Evolutionary conservation across 2,888 invertebrate species (phyloP).

Genomic region (Dryocosmus kuriphilus): DNA sequence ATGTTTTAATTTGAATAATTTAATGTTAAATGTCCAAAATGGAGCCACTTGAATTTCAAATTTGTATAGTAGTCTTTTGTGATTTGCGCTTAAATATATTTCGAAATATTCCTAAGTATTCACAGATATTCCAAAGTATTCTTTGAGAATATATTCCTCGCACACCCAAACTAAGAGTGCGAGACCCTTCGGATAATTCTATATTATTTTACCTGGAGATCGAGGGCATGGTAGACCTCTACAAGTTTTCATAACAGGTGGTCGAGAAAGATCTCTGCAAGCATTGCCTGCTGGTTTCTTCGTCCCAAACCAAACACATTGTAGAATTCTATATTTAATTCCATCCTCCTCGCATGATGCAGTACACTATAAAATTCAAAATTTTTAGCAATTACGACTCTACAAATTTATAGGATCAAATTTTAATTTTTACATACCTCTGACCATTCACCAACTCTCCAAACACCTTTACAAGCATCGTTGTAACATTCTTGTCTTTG

Average conservation of each 20-base stretch:
- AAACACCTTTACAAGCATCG: slow-evolving; percentile 91
- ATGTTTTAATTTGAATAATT: too few relatives aligned
- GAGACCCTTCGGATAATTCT: too few relatives aligned
- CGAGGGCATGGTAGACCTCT: slow-evolving; percentile 84
- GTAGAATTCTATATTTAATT: slow-evolving; percentile 91
- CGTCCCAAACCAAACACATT: slow-evolving; percentile 95
- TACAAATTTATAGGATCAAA: background rate
- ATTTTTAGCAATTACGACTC: background rate
- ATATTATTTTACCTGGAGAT: slow-evolving; percentile 67
- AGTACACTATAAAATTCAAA: slow-evolving; percentile 84
- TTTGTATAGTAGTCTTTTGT: too few relatives aligned
- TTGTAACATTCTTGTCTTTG: slow-evolving; percentile 89
- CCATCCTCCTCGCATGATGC: slow-evolving; percentile 91
- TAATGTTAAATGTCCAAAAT: too few relatives aligned
- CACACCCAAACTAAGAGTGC: too few relatives aligned
- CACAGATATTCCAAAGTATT: too few relatives aligned
- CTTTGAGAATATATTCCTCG: too few relatives aligned
- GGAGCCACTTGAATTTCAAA: too few relatives aligned
- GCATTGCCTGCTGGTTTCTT: slow-evolving; percentile 91
- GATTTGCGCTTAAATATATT: too few relatives aligned
- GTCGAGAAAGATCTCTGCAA: slow-evolving; percentile 88
- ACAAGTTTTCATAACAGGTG: slow-evolving; percentile 88
- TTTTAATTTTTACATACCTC: slow-evolving; percentile 82
- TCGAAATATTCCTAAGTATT: too few relatives aligned
- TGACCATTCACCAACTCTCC: slow-evolving; percentile 96